Percentiles rank a stretch among this genome's conserved stretches.
phyloP scores from a whole-genome alignment of 2,113 vertebrate genomes.

The Sinocyclocheilus maitianheensis region DNA sequence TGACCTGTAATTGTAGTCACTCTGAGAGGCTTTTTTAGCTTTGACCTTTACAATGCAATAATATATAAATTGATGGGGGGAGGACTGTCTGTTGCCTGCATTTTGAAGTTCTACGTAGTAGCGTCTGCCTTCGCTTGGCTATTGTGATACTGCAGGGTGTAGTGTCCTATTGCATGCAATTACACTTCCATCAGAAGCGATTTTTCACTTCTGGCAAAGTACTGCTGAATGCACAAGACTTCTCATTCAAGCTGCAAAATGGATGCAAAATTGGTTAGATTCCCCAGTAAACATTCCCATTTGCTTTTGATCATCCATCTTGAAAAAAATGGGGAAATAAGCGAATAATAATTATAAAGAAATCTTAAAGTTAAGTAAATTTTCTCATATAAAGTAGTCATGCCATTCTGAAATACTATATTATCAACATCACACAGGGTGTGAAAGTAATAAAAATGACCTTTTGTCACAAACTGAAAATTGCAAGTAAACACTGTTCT shows the following conservation, averaged over 20 bases:
- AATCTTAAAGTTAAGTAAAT: slow-evolving; percentile 21
- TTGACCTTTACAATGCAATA: slow-evolving; percentile 81
- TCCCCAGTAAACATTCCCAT: slow-evolving; percentile 79
- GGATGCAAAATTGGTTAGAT: slow-evolving; percentile 88
- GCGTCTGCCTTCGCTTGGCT: slow-evolving; percentile 47
- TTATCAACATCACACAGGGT: not conserved
- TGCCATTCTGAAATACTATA: not conserved
- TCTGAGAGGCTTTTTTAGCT: slow-evolving; percentile 74
- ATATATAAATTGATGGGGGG: slow-evolving; percentile 79
- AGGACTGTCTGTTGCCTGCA: slow-evolving; percentile 66
- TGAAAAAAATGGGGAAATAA: slow-evolving; percentile 28
- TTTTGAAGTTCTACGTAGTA: slow-evolving; percentile 64
- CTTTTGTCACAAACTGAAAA: slow-evolving; percentile 74
- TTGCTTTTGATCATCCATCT: slow-evolving; percentile 86
- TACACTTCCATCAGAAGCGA: slow-evolving; percentile 76
- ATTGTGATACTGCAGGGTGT: slow-evolving; percentile 63
- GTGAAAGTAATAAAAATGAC: slow-evolving; percentile 69
- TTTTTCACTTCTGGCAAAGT: slow-evolving; percentile 79
- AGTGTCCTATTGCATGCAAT: slow-evolving; percentile 72
- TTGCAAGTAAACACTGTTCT: slow-evolving; percentile 25
- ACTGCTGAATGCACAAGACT: slow-evolving; percentile 75
- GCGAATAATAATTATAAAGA: slow-evolving; percentile 1
- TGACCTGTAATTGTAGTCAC: slow-evolving; percentile 87
- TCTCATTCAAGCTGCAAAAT: slow-evolving; percentile 77
- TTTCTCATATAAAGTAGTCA: slow-evolving; percentile 5